These are phyloP conservation scores for Rhagoletis zephyria DNA, from an alignment of 1,140 invertebrate genomes.

Conservation along the genomic window DNA sequence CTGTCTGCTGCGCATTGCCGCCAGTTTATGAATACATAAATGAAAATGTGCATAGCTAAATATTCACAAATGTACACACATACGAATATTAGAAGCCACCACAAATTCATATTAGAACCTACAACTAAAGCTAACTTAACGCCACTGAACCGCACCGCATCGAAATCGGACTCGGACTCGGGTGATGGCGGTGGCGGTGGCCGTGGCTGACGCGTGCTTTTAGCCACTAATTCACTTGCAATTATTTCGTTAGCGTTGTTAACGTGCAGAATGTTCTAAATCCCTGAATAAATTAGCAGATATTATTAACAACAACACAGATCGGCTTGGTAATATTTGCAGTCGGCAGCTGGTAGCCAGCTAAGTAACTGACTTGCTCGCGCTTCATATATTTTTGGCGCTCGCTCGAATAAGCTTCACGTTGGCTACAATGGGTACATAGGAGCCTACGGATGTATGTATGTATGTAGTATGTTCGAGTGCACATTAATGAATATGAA, in stretches of 20 bases:
- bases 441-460: background rate
- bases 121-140: background rate
- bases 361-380: background rate
- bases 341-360: background rate
- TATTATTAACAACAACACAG: slow-evolving; percentile 15
- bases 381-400: background rate
- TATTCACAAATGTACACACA: background rate
- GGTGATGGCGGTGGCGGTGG: background rate
- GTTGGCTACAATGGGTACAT: background rate
- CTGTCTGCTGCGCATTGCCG: slow-evolving; percentile 10
- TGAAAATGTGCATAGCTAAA: background rate
- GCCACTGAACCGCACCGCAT: slow-evolving; percentile 31
- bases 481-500: too few species aligned
- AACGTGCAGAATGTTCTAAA: slow-evolving; percentile 69
- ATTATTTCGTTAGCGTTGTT: slow-evolving; percentile 60
- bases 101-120: slow-evolving; percentile 13
- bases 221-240: slow-evolving; percentile 65
- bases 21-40: background rate
- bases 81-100: slow-evolving; percentile 17
- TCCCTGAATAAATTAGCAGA: slow-evolving; percentile 68
- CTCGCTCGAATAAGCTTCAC: background rate
- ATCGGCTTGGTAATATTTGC: background rate
- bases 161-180: background rate
- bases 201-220: slow-evolving; percentile 17
- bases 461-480: background rate